A percentile compares a stretch with the other conserved stretches of the same genome.
These are phyloP conservation scores for Lota lota DNA, from an alignment of 2,113 vertebrate species.

Conservation along the genomic window DNA sequence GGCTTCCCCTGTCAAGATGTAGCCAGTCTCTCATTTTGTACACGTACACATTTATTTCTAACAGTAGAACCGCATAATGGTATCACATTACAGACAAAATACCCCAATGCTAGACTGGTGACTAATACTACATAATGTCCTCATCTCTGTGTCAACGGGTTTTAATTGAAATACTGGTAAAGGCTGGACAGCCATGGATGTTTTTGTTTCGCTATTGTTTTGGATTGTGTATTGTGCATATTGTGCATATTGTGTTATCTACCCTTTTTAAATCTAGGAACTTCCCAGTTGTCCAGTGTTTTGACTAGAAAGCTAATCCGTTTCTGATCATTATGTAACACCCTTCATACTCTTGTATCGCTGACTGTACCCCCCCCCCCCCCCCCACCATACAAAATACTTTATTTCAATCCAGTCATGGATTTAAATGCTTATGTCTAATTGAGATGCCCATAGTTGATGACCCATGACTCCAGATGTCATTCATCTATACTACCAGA, in stretches of 20 bases:
- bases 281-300: slow-evolving; percentile 5
- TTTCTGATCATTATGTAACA: slow-evolving; percentile 20
- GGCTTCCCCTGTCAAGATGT: neutral
- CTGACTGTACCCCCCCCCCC: no score
- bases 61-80: slow-evolving; percentile 6
- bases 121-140: neutral
- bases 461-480: neutral
- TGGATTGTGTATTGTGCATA: neutral
- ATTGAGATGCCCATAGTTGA: no score
- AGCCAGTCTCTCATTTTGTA: slow-evolving; percentile 19
- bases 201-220: neutral
- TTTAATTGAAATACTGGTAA: no score
- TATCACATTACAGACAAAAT: slow-evolving; percentile 16
- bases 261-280: slow-evolving; percentile 1
- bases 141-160: no score
- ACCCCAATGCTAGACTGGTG: slow-evolving; percentile 17
- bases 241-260: neutral
- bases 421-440: no score
- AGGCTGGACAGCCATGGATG: neutral
- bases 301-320: slow-evolving; percentile 18
- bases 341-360: neutral
- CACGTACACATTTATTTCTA: slow-evolving; percentile 23
- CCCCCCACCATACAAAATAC: no score
- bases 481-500: neutral
- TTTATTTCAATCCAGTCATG: no score